Conservation (phyloP, 2,113 vertebrate genomes). For the Centropus bengalensis region DNA sequence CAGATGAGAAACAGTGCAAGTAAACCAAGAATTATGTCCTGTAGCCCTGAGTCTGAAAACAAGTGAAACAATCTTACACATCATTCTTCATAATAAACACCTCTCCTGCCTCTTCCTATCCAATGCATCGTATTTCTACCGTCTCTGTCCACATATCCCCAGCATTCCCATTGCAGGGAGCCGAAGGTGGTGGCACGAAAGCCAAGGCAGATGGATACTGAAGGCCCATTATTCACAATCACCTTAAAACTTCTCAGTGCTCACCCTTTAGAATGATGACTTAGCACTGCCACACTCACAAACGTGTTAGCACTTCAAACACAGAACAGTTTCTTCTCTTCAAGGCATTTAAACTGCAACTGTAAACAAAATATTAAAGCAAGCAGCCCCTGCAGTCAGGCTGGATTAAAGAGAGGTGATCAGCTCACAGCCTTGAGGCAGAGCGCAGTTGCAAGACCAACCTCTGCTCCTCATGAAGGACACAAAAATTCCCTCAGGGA, state of each 20-base stretch:
- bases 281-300: background rate
- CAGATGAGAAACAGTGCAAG: fast-evolving
- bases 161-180: fast-evolving
- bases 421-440: background rate
- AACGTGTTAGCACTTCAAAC: background rate
- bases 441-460: background rate
- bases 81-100: background rate
- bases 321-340: background rate
- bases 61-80: background rate
- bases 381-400: background rate
- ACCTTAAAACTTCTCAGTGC: background rate
- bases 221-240: background rate
- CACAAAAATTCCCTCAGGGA: background rate
- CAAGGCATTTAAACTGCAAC: background rate
- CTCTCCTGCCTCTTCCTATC: background rate
- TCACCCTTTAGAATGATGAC: background rate
- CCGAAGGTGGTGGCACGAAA: background rate
- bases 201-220: background rate
- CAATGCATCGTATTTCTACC: fast-evolving
- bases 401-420: background rate
- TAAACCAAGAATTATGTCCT: background rate
- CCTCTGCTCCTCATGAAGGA: background rate
- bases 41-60: background rate
- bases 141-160: background rate
- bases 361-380: background rate